phyloP scores from a whole-genome alignment of 2,113 vertebrate species.

The Xenopus borealis region DNA sequence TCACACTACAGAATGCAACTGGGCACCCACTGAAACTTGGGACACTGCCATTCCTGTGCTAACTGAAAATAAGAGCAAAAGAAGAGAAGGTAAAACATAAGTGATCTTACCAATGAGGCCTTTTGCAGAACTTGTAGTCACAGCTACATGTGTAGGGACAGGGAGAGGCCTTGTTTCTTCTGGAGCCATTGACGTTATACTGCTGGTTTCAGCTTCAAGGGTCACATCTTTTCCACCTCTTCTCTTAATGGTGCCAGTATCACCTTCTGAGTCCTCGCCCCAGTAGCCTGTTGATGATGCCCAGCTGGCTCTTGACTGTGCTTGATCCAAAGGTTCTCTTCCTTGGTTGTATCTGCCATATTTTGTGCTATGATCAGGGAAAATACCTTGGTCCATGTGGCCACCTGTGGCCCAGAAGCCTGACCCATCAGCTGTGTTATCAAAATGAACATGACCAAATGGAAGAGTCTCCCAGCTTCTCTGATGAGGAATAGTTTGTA shows the following conservation, averaged over 20 bases:
- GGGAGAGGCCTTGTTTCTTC: constrained; percentile 84
- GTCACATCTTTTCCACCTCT: constrained; percentile 92
- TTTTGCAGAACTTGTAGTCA: constrained; percentile 72
- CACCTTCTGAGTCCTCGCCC: constrained; percentile 95
- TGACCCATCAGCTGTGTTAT: constrained; percentile 68
- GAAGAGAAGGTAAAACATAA: no score
- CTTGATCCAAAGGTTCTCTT: constrained; percentile 76
- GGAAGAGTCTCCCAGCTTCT: constrained; percentile 92
- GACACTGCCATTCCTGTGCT: no score
- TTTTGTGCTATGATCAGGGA: constrained; percentile 69
- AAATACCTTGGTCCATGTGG: constrained; percentile 71
- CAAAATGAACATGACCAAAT: constrained; percentile 75
- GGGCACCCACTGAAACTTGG: no score
- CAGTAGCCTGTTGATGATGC: constrained; percentile 90
- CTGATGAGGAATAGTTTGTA: constrained; percentile 95
- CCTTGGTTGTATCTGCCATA: constrained; percentile 71
- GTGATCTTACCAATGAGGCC: constrained; percentile 77
- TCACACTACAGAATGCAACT: no score
- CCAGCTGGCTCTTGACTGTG: constrained; percentile 93
- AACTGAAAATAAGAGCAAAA: no score
- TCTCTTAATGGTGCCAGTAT: constrained; percentile 96
- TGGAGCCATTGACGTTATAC: constrained; percentile 75
- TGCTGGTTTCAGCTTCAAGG: constrained; percentile 82
- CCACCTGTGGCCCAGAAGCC: constrained; percentile 69
- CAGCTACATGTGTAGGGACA: constrained; percentile 75